Evolutionary conservation across 2,888 invertebrate species (phyloP).

Genomic region (Tenthredo livida): DNA sequence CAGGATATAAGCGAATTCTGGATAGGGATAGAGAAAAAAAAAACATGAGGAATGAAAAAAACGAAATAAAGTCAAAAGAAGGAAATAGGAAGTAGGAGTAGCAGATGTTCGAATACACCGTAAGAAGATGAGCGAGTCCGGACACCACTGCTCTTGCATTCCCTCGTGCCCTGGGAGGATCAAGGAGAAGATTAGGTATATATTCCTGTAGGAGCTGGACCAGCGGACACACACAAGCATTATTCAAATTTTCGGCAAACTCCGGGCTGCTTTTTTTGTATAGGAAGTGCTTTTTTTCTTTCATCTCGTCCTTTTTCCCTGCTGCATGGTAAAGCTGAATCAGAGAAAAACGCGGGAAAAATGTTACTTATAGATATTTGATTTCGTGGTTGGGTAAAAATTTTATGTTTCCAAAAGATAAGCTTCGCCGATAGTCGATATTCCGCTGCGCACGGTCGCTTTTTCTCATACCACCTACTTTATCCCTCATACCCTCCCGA

Average conservation of each 20-base stretch:
- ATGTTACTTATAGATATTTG: slow-evolving; percentile 31
- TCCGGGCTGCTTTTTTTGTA: neutral
- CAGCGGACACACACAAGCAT: slow-evolving; percentile 30
- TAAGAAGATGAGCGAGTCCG: slow-evolving; percentile 14
- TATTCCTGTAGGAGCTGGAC: slow-evolving; percentile 13
- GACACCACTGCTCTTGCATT: slow-evolving; percentile 20
- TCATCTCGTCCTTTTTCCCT: neutral
- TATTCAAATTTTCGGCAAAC: slow-evolving; percentile 41
- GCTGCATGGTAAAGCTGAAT: neutral
- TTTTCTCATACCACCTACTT: slow-evolving; percentile 12
- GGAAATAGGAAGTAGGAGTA: neutral
- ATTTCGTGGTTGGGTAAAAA: slow-evolving; percentile 9
- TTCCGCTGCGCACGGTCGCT: slow-evolving; percentile 44
- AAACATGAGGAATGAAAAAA: neutral
- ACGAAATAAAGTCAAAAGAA: neutral
- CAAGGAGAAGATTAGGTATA: slow-evolving; percentile 8
- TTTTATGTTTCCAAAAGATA: slow-evolving; percentile 51
- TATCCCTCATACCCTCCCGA: slow-evolving; percentile 22
- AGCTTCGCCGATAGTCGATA: slow-evolving; percentile 49
- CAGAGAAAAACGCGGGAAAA: slow-evolving; percentile 35
- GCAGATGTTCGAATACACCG: slow-evolving; percentile 39
- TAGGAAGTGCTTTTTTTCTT: neutral
- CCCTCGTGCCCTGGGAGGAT: slow-evolving; percentile 3
- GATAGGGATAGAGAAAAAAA: neutral
- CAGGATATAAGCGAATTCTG: neutral